Evolutionary conservation across 2,888 invertebrate genomes (phyloP).

Genomic region (Eumacrocentrus americanus): DNA sequence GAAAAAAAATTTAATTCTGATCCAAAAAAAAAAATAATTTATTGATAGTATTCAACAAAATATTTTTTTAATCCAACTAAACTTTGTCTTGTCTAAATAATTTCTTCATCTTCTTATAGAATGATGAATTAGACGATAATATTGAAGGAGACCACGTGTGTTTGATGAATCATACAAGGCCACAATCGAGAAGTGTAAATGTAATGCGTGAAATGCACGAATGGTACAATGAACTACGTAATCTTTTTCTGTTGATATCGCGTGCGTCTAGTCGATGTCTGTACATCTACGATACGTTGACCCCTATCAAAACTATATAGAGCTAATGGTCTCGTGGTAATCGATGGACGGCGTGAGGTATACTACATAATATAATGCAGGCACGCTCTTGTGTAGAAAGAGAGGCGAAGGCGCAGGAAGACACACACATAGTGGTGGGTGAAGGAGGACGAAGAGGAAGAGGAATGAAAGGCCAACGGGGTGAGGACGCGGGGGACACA

Average conservation of each 20-base stretch:
- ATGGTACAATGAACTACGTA: not conserved
- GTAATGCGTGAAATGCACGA: too few relatives aligned
- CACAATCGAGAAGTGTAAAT: too few relatives aligned
- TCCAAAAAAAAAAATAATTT: not conserved
- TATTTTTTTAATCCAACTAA: too few relatives aligned
- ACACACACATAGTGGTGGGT: constrained; percentile 46
- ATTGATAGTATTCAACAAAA: not conserved
- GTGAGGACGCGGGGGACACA: constrained; percentile 43
- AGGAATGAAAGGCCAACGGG: constrained; percentile 25
- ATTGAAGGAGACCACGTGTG: too few relatives aligned
- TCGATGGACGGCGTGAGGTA: constrained; percentile 20
- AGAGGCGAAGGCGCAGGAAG: constrained; percentile 36
- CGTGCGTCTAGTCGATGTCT: constrained; percentile 52
- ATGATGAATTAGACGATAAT: too few relatives aligned
- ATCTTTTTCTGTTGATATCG: constrained; percentile 42
- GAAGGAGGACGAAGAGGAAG: constrained; percentile 23
- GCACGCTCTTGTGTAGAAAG: constrained; percentile 39
- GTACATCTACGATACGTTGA: constrained; percentile 47
- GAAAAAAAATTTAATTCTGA: not conserved
- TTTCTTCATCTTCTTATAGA: too few relatives aligned
- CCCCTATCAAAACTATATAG: constrained; percentile 49
- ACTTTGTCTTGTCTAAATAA: too few relatives aligned
- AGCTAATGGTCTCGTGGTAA: constrained; percentile 28
- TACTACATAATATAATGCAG: constrained; percentile 49
- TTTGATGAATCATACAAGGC: too few relatives aligned